These are phyloP conservation scores for Aleiodes sp. DNA, from an alignment of 1,140 invertebrate species.

Conservation along the genomic window DNA sequence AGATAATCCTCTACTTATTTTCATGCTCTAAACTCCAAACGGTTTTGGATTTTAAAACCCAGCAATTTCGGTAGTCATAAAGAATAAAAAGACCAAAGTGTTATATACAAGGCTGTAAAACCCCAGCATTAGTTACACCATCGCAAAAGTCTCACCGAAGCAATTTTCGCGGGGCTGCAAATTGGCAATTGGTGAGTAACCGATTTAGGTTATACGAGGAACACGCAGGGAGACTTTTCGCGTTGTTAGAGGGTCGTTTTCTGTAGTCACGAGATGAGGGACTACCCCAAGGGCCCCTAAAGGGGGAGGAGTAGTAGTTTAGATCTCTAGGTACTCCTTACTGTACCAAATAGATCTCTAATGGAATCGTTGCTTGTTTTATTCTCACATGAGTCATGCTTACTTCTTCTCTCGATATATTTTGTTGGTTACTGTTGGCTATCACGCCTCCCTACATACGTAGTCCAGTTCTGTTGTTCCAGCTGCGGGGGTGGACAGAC, in stretches of 20 bases:
- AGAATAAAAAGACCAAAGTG: not conserved
- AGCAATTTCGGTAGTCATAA: not conserved
- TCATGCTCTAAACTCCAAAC: too few species aligned
- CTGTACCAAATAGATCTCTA: slow-evolving; percentile 9
- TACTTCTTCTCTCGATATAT: not conserved
- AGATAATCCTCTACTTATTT: too few species aligned
- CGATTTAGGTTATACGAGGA: slow-evolving; percentile 36
- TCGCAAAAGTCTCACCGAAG: slow-evolving; percentile 17
- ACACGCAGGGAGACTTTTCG: slow-evolving; percentile 10
- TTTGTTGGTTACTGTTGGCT: not conserved
- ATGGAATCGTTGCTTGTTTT: not conserved
- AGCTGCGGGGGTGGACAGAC: not conserved
- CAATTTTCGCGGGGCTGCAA: slow-evolving; percentile 45
- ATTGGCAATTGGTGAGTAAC: slow-evolving; percentile 47
- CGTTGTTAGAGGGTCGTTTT: slow-evolving; percentile 13
- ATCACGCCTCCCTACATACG: not conserved
- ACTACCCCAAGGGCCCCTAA: not conserved
- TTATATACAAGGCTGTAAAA: not conserved
- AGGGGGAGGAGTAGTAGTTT: not conserved
- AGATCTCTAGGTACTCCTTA: not conserved
- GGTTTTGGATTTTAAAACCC: too few species aligned
- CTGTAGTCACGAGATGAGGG: not conserved
- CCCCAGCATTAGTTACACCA: not conserved
- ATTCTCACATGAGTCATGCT: not conserved
- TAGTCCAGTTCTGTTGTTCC: not conserved